Conservation (phyloP, 2,888 invertebrate species). For the Abrostola triplasia region DNA sequence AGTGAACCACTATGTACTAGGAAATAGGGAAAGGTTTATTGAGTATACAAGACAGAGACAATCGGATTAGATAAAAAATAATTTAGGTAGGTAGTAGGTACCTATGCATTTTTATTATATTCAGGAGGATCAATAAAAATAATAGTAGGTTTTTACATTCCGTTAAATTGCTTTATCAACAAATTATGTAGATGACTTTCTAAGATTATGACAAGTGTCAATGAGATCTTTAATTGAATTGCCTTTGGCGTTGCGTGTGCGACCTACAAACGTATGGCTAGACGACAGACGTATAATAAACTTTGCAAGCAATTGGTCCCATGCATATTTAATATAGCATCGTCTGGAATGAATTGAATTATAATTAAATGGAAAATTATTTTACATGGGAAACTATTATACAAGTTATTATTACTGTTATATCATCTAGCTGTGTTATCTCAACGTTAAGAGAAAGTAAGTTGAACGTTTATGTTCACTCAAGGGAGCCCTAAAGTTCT, state of each 20-base stretch:
- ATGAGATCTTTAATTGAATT: slow-evolving; percentile 70
- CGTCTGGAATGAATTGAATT: slow-evolving; percentile 37
- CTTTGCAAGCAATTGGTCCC: slow-evolving; percentile 31
- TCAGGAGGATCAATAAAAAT: slow-evolving; percentile 15
- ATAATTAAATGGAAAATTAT: slow-evolving; percentile 35
- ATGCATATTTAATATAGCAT: slow-evolving; percentile 46
- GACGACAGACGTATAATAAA: slow-evolving; percentile 41
- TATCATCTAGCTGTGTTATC: slow-evolving; percentile 18
- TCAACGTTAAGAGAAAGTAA: slow-evolving; percentile 23
- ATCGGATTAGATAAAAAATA: too few relatives aligned
- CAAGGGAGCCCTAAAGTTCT: background rate
- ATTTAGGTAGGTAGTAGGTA: too few relatives aligned
- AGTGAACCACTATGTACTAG: too few relatives aligned
- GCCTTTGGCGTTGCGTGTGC: slow-evolving; percentile 61
- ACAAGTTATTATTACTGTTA: slow-evolving; percentile 23
- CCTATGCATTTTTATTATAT: background rate
- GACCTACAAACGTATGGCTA: slow-evolving; percentile 55
- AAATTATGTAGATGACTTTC: slow-evolving; percentile 63
- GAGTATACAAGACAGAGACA: too few relatives aligned
- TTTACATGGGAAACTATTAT: slow-evolving; percentile 14
- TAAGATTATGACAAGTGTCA: slow-evolving; percentile 67
- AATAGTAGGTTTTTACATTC: slow-evolving; percentile 54
- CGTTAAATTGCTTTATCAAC: slow-evolving; percentile 60
- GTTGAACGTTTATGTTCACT: slow-evolving; percentile 2
- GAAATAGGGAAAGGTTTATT: too few relatives aligned